These are phyloP conservation scores for Anagrus nilaparvatae DNA, from an alignment of 1,140 invertebrate species.

Conservation along the genomic window DNA sequence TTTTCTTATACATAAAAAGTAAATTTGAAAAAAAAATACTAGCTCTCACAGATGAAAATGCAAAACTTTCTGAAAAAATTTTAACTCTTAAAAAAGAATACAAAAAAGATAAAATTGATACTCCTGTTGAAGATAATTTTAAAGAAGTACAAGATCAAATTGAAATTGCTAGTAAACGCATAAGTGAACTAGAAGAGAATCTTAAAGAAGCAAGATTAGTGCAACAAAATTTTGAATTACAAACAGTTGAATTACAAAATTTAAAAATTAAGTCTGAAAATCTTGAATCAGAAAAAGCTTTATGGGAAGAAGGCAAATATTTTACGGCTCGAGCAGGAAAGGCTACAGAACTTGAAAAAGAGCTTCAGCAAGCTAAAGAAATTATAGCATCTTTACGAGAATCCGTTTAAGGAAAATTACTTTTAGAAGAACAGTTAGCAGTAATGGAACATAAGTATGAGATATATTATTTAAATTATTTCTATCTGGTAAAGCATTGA, in stretches of 20 bases:
- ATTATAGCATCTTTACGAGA: constrained; percentile 27
- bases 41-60: constrained; percentile 25
- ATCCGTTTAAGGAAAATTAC: constrained; percentile 35
- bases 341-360: constrained; percentile 33
- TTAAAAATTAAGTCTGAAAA: constrained; percentile 28
- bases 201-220: constrained; percentile 19
- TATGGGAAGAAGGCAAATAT: constrained; percentile 33
- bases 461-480: constrained; percentile 3
- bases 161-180: constrained; percentile 22
- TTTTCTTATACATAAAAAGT: constrained; percentile 27
- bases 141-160: constrained; percentile 9
- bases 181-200: constrained; percentile 29
- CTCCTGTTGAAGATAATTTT: not conserved
- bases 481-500: not conserved
- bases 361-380: constrained; percentile 27
- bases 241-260: constrained; percentile 30
- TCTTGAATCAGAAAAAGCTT: constrained; percentile 28
- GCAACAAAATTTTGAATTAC: constrained; percentile 31
- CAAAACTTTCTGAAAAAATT: constrained; percentile 21
- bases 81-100: constrained; percentile 12
- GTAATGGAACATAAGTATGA: constrained; percentile 29
- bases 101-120: not conserved
- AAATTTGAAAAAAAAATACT: constrained; percentile 31
- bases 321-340: constrained; percentile 24
- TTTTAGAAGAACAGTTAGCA: constrained; percentile 38